Evolutionary conservation across 2,113 vertebrate genomes (phyloP).

Genomic region (Neopipo cinnamomea): DNA sequence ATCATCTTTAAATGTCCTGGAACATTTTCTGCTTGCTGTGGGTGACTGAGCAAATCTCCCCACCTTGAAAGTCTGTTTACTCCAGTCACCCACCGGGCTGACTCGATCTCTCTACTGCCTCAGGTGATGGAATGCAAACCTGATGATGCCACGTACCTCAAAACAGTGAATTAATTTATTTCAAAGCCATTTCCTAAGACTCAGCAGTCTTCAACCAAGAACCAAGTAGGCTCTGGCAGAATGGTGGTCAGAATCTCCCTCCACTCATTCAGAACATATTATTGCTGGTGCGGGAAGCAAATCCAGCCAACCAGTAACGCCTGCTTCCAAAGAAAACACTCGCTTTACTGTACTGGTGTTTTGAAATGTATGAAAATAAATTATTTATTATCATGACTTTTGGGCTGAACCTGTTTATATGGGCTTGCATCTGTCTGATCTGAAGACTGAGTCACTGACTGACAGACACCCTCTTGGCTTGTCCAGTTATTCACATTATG

Average conservation of each 20-base stretch:
- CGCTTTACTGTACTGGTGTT: conserved; percentile 28
- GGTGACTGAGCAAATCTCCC: neutral
- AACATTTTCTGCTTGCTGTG: neutral
- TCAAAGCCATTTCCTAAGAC: neutral
- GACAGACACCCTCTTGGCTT: conserved; percentile 44
- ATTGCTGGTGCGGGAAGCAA: conserved; percentile 34
- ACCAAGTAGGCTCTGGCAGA: neutral
- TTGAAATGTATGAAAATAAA: conserved; percentile 40
- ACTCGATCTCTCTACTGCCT: neutral
- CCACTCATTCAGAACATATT: conserved; percentile 25
- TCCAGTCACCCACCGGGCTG: neutral
- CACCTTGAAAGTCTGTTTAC: neutral
- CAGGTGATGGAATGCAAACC: neutral
- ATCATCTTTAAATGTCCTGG: neutral
- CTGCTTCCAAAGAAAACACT: conserved; percentile 55
- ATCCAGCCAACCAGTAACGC: neutral
- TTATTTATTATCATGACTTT: conserved; percentile 61
- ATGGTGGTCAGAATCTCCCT: conserved; percentile 33
- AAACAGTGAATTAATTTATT: neutral
- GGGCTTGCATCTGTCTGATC: conserved; percentile 53
- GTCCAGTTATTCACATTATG: conserved; percentile 32
- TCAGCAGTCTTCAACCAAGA: neutral
- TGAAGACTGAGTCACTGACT: conserved; percentile 54
- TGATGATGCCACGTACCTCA: accelerated
- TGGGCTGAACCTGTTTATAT: conserved; percentile 56